Percentiles rank a stretch among this genome's conserved stretches.
Evolutionary conservation across 2,797 vertebrate genomes (phyloP).

Genomic region (Tympanoctomys barrerae): DNA sequence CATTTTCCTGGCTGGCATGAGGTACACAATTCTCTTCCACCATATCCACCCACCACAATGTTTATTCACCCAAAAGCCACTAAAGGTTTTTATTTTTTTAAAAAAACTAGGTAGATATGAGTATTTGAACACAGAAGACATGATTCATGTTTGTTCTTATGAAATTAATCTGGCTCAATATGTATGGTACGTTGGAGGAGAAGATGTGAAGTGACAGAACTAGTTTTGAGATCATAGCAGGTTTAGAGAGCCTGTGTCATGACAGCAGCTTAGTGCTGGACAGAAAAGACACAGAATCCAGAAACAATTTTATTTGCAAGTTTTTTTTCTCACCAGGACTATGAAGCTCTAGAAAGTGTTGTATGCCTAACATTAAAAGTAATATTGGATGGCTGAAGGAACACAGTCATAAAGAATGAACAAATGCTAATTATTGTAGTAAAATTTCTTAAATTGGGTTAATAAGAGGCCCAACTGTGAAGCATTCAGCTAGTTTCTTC

Average conservation of each 20-base stretch:
- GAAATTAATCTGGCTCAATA: slow-evolving; percentile 8
- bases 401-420: slow-evolving; percentile 24
- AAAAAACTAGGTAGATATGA: not conserved
- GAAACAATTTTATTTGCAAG: not conserved
- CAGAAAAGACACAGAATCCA: slow-evolving; percentile 8
- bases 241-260: not conserved
- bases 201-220: not conserved
- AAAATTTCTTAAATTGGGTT: slow-evolving; percentile 47
- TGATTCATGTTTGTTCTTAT: not conserved
- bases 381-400: slow-evolving; percentile 24
- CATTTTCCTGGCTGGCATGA: not conserved
- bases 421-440: slow-evolving; percentile 31
- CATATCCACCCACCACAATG: not conserved
- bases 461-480: not conserved
- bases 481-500: not conserved
- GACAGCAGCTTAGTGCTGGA: not conserved
- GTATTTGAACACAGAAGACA: not conserved
- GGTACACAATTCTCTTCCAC: not conserved
- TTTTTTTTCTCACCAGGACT: slow-evolving; percentile 1
- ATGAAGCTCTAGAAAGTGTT: not conserved
- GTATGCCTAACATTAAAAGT: slow-evolving; percentile 37
- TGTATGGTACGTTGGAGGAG: not conserved
- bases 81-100: not conserved
- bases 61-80: not conserved
- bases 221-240: not conserved